Conservation (phyloP, 2,113 vertebrate genomes). For the Perca fluviatilis region DNA sequence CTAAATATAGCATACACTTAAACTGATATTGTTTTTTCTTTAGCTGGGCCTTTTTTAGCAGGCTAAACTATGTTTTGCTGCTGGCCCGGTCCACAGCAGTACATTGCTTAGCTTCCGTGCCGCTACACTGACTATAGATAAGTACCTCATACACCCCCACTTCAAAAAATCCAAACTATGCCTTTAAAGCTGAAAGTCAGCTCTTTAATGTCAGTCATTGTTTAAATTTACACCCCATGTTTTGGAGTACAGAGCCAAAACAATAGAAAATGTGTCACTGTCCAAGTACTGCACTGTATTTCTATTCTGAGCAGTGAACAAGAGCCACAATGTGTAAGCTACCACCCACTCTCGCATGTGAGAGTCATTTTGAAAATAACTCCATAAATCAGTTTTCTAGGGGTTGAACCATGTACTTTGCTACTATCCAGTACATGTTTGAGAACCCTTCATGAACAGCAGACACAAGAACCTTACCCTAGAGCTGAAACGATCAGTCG, state of each 20-base stretch:
- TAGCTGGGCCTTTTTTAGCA: too few relatives aligned
- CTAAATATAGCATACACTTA: too few relatives aligned
- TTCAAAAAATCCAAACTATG: too few relatives aligned
- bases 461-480: background rate
- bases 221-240: conserved; percentile 58
- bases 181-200: background rate
- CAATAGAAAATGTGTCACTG: conserved; percentile 68
- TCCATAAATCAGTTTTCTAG: conserved; percentile 48
- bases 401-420: conserved; percentile 31
- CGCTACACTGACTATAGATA: too few relatives aligned
- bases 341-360: conserved; percentile 66
- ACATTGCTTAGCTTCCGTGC: too few relatives aligned
- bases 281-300: conserved; percentile 56
- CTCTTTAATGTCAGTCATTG: conserved; percentile 21
- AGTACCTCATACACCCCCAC: too few relatives aligned
- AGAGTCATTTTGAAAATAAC: conserved; percentile 65
- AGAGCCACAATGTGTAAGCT: conserved; percentile 63
- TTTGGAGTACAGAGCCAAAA: conserved; percentile 51
- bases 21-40: too few relatives aligned
- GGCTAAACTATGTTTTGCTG: too few relatives aligned
- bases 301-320: conserved; percentile 69
- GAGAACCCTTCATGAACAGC: background rate
- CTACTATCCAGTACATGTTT: conserved; percentile 1
- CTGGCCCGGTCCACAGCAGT: too few relatives aligned
- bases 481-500: background rate